Conservation (phyloP, 2,888 invertebrate species). For the Drosophila fulvimacula region DNA sequence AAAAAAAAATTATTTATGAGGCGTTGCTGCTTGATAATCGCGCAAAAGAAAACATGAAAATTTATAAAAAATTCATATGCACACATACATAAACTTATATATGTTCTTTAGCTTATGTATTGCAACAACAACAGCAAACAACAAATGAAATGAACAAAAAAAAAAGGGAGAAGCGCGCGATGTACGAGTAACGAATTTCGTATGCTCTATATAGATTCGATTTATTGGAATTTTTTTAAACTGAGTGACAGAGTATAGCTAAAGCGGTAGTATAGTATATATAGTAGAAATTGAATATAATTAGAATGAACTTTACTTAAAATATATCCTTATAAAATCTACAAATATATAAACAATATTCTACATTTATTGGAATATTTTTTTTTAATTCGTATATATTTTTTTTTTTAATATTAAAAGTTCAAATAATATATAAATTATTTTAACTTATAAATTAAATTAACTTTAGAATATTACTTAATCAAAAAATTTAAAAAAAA, state of each 20-base stretch:
- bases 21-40: slow-evolving; percentile 49
- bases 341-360: too few species aligned
- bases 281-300: neutral
- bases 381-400: too few species aligned
- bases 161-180: neutral
- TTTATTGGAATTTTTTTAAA: too few species aligned
- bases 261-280: too few species aligned
- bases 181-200: neutral
- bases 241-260: too few species aligned
- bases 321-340: neutral
- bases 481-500: too few species aligned
- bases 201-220: neutral
- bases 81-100: slow-evolving; percentile 1
- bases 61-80: slow-evolving; percentile 8
- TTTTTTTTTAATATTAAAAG: too few species aligned
- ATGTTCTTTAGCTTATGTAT: slow-evolving; percentile 13
- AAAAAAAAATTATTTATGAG: slow-evolving; percentile 51
- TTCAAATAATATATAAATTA: too few species aligned
- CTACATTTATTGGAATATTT: too few species aligned
- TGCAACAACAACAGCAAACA: slow-evolving; percentile 21
- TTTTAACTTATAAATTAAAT: too few species aligned
- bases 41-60: slow-evolving; percentile 40
- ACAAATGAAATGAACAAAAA: neutral
- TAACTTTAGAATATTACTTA: too few species aligned
- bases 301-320: neutral